Conservation (phyloP, 2,113 vertebrate genomes). For the Garra rufa region DNA sequence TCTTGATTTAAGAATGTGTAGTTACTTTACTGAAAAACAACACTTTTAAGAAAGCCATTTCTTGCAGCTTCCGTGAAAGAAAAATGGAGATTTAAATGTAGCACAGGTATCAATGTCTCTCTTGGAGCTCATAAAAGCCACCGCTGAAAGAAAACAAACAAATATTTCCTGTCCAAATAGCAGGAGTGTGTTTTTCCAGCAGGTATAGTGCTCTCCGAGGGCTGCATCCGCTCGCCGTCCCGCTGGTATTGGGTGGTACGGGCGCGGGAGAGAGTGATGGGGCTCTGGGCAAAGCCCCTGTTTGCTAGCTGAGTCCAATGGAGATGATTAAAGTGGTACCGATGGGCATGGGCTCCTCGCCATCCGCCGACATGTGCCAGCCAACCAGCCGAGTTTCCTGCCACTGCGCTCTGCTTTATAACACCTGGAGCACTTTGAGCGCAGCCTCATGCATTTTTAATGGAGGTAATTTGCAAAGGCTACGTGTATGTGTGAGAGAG, state of each 20-base stretch:
- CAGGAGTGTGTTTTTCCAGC: constrained; percentile 26
- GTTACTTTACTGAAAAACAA: not conserved
- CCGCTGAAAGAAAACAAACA: constrained; percentile 24
- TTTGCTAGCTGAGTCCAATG: constrained; percentile 55
- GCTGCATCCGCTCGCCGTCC: not conserved
- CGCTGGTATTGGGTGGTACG: constrained; percentile 28
- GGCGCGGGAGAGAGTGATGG: constrained; percentile 42
- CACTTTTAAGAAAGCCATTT: not conserved
- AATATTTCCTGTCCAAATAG: constrained; percentile 25
- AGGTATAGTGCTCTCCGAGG: constrained; percentile 14
- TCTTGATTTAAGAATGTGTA: not conserved
- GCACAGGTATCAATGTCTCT: not conserved
- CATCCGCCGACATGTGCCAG: constrained; percentile 52
- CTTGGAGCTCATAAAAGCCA: not conserved
- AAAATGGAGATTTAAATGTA: not conserved
- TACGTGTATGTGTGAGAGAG: constrained; percentile 50
- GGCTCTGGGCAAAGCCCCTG: constrained; percentile 51
- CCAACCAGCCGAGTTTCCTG: constrained; percentile 26
- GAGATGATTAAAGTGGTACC: constrained; percentile 65
- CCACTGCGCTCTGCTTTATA: constrained; percentile 68
- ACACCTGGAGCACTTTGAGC: constrained; percentile 72
- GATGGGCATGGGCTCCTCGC: constrained; percentile 56
- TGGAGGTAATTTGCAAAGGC: constrained; percentile 75
- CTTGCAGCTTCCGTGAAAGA: not conserved
- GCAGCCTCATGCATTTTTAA: constrained; percentile 80